phyloP scores from a whole-genome alignment of 23 tunicate genomes.

The Trididemnum miniatum region DNA sequence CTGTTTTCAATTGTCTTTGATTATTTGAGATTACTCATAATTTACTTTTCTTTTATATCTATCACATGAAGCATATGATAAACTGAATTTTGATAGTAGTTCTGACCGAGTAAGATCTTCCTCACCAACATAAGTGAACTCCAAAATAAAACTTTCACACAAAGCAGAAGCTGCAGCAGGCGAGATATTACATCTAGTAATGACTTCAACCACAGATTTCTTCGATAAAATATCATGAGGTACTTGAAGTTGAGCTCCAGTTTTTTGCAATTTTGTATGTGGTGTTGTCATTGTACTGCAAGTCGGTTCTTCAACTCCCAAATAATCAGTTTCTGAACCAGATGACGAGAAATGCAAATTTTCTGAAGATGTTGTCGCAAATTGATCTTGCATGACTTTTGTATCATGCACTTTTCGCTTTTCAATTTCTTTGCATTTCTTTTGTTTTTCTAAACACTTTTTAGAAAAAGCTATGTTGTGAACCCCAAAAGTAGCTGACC shows the following conservation, averaged over 20 bases:
- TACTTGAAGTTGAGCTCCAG: conserved; percentile 6
- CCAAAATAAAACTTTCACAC: not conserved
- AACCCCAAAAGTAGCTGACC: not conserved
- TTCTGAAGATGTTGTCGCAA: not conserved
- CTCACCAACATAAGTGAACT: not conserved
- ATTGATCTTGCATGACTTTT: not conserved
- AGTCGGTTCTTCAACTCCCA: not conserved
- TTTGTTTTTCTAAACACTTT: not conserved
- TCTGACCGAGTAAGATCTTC: not conserved
- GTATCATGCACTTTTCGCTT: too few relatives aligned
- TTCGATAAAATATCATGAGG: conserved; percentile 15
- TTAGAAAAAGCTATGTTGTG: not conserved
- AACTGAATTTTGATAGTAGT: not conserved
- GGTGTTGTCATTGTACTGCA: not conserved
- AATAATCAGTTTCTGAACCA: not conserved
- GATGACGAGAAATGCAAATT: not conserved
- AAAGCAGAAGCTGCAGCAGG: not conserved
- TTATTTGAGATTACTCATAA: not conserved
- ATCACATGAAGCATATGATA: not conserved
- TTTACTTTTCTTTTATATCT: conserved; percentile 12
- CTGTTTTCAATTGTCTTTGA: conserved; percentile 10
- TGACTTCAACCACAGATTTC: too few relatives aligned
- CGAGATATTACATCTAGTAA: not conserved
- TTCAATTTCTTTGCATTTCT: not conserved
- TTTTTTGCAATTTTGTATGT: not conserved